These are phyloP conservation scores for Australoheros facetus DNA, from an alignment of 2,797 vertebrate species.

Conservation along the genomic window DNA sequence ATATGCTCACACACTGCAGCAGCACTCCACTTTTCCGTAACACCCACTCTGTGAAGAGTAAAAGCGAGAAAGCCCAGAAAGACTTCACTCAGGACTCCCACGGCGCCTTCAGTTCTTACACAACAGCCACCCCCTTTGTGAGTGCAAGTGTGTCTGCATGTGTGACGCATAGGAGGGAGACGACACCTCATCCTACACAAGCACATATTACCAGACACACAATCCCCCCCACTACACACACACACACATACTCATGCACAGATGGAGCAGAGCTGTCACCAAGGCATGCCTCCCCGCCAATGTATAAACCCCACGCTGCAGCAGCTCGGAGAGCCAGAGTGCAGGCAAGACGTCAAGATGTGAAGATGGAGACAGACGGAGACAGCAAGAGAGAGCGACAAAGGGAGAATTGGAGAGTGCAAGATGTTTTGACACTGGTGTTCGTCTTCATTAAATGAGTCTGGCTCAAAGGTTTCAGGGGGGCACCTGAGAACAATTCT, in stretches of 20 bases:
- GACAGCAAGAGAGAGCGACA: conserved; percentile 42
- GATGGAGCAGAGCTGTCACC: conserved; percentile 68
- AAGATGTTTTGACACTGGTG: conserved; percentile 47
- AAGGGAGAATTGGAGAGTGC: conserved; percentile 41
- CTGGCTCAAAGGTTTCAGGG: conserved; percentile 49
- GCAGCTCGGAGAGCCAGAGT: conserved; percentile 67
- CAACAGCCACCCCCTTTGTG: conserved; percentile 73
- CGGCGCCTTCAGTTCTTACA: conserved; percentile 72
- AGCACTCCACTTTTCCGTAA: conserved; percentile 57
- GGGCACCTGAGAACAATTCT: conserved; percentile 34
- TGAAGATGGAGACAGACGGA: conserved; percentile 65
- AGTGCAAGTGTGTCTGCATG: conserved; percentile 64
- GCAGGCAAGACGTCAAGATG: conserved; percentile 66
- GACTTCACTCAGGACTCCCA: conserved; percentile 76
- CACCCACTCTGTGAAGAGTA: conserved; percentile 63
- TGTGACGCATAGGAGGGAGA: conserved; percentile 79
- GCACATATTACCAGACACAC: conserved; percentile 71
- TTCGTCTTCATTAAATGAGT: conserved; percentile 43
- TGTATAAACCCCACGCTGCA: conserved; percentile 75
- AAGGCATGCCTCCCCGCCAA: conserved; percentile 58
- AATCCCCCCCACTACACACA: conserved; percentile 34
- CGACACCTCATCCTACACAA: conserved; percentile 81
- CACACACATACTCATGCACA: conserved; percentile 42
- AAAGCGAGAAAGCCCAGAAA: conserved; percentile 66
- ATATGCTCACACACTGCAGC: conserved; percentile 50